These are phyloP conservation scores for Centroberyx gerrardi DNA, from an alignment of 2,797 vertebrate species.

Conservation along the genomic window DNA sequence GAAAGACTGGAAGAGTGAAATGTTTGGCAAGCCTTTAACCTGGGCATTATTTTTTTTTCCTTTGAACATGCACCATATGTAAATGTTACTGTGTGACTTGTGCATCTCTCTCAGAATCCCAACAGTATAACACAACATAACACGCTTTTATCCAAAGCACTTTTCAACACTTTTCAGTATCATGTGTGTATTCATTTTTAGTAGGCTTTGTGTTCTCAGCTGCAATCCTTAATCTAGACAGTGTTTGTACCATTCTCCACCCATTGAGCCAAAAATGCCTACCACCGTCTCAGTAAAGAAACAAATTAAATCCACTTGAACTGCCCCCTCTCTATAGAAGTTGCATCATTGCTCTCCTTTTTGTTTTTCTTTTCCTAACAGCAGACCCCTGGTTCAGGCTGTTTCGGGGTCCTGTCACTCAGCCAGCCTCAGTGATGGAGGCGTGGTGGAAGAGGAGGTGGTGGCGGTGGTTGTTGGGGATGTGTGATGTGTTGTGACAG, in stretches of 20 bases:
- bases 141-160: too few species aligned
- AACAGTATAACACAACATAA: too few species aligned
- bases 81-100: too few species aligned
- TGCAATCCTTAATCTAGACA: not conserved
- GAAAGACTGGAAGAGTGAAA: too few species aligned
- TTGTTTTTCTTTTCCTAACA: slow-evolving; percentile 35
- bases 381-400: slow-evolving; percentile 51
- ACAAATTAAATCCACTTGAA: slow-evolving; percentile 16
- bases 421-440: slow-evolving; percentile 69
- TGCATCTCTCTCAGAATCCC: too few species aligned
- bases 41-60: too few species aligned
- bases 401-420: slow-evolving; percentile 60
- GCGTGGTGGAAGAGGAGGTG: slow-evolving; percentile 64
- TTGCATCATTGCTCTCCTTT: slow-evolving; percentile 20
- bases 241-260: not conserved
- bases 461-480: slow-evolving; percentile 69
- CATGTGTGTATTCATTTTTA: too few species aligned
- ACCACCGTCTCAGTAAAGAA: slow-evolving; percentile 17
- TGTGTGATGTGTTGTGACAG: slow-evolving; percentile 89
- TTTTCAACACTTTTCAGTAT: too few species aligned
- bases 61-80: too few species aligned
- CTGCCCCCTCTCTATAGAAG: slow-evolving; percentile 38
- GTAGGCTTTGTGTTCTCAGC: slow-evolving; percentile 4
- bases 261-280: not conserved
- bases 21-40: too few species aligned